Conservation (phyloP, 2,888 invertebrate genomes). For the Mythimna pallens region DNA sequence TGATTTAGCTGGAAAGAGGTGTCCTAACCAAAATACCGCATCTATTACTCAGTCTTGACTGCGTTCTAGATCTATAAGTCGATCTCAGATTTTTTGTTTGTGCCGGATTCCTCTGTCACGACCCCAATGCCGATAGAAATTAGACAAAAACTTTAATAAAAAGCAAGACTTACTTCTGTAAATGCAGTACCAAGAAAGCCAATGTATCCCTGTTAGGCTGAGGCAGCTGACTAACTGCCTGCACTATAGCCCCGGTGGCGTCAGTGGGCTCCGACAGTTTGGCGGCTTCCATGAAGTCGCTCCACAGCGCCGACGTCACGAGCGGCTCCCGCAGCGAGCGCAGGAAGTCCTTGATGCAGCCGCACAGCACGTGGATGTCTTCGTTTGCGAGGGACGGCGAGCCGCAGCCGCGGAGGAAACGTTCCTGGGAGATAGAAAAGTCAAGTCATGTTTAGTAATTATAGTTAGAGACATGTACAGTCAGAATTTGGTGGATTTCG, state of each 20-base stretch:
- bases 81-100: too few species aligned
- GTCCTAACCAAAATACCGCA: too few species aligned
- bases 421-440: conserved; percentile 89
- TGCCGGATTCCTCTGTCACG: too few species aligned
- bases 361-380: conserved; percentile 97
- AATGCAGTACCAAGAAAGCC: conserved; percentile 97
- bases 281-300: conserved; percentile 94
- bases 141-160: too few species aligned
- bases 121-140: too few species aligned
- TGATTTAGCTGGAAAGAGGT: too few species aligned
- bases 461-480: too few species aligned
- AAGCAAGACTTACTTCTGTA: conserved; percentile 82
- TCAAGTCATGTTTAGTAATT: too few species aligned
- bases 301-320: conserved; percentile 95
- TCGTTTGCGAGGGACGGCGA: conserved; percentile 94
- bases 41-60: too few species aligned
- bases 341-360: conserved; percentile 98
- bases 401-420: conserved; percentile 96
- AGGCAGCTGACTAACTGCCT: conserved; percentile 96
- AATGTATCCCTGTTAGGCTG: conserved; percentile 98
- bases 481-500: too few species aligned
- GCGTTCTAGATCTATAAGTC: too few species aligned
- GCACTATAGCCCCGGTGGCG: conserved; percentile 92
- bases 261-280: conserved; percentile 90
- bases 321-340: conserved; percentile 97